Percentiles rank a stretch among this genome's conserved stretches.
Evolutionary conservation across 2,113 vertebrate genomes (phyloP).

Genomic region (Piprites chloris): DNA sequence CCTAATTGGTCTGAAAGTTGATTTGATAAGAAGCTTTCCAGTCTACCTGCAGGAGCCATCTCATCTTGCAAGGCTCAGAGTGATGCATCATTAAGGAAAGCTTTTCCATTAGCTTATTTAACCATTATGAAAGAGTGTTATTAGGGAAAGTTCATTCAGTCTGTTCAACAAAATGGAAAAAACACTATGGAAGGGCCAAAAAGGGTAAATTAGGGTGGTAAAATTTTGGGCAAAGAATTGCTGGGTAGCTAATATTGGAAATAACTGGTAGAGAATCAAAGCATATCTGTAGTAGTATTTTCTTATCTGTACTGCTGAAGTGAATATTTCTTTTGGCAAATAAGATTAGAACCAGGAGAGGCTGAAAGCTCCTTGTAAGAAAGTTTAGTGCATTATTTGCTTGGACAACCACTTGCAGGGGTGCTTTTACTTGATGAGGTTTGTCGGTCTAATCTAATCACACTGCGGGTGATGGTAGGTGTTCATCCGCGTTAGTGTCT

Average conservation of each 20-base stretch:
- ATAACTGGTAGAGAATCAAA: neutral
- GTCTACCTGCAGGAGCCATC: neutral
- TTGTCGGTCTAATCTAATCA: neutral
- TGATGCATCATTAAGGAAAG: neutral
- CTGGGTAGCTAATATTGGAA: neutral
- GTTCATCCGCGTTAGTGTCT: neutral
- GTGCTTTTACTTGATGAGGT: neutral
- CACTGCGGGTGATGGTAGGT: neutral
- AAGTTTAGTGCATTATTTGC: neutral
- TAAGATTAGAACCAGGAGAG: neutral
- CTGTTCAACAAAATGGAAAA: neutral
- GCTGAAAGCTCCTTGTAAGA: neutral
- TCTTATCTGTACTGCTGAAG: neutral
- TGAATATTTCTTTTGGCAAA: neutral
- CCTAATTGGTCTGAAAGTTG: conserved; percentile 1
- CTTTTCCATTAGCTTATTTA: conserved; percentile 16
- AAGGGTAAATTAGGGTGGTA: neutral
- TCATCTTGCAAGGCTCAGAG: neutral
- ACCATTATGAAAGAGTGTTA: neutral
- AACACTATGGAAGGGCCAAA: neutral
- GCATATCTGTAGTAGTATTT: neutral
- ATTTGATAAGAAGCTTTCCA: conserved; percentile 44
- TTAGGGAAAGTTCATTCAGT: neutral
- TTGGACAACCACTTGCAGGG: neutral
- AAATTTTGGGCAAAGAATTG: neutral